phyloP scores from a whole-genome alignment of 2,797 vertebrate species.

The Enteromius trimaculatus region DNA sequence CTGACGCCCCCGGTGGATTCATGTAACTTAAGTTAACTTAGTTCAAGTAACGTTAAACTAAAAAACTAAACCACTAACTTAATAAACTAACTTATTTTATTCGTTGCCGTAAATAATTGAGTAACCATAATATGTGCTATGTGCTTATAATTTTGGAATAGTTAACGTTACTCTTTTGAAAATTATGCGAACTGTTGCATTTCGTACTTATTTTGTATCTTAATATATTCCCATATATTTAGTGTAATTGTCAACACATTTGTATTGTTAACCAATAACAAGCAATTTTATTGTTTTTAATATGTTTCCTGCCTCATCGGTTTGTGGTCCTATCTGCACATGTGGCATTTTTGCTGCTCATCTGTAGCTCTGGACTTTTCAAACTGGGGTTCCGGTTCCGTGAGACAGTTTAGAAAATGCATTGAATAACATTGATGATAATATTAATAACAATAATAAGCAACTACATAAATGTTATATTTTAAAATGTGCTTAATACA shows the following conservation, averaged over 20 bases:
- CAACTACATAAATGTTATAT: background rate
- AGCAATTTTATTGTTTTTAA: background rate
- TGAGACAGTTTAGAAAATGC: background rate
- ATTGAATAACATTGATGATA: background rate
- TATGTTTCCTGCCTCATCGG: background rate
- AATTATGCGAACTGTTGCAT: background rate
- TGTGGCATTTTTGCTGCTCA: conserved; percentile 31
- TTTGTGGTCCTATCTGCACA: conserved; percentile 8
- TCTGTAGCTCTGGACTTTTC: background rate
- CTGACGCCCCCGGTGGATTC: conserved; percentile 16
- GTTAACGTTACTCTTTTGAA: background rate
- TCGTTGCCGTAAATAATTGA: background rate
- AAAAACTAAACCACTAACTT: background rate
- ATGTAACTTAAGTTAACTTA: background rate
- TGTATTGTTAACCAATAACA: background rate
- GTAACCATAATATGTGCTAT: background rate
- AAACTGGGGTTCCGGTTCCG: background rate
- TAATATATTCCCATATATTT: background rate
- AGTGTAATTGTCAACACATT: background rate
- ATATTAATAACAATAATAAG: background rate
- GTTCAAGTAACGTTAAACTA: conserved; percentile 3
- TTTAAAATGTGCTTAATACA: background rate
- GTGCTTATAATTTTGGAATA: background rate
- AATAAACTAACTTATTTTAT: background rate
- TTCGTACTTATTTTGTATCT: background rate